A percentile compares a stretch with the other conserved stretches of the same genome.
These are phyloP conservation scores for Cylas formicarius DNA, from an alignment of 1,140 invertebrate genomes.

Conservation along the genomic window DNA sequence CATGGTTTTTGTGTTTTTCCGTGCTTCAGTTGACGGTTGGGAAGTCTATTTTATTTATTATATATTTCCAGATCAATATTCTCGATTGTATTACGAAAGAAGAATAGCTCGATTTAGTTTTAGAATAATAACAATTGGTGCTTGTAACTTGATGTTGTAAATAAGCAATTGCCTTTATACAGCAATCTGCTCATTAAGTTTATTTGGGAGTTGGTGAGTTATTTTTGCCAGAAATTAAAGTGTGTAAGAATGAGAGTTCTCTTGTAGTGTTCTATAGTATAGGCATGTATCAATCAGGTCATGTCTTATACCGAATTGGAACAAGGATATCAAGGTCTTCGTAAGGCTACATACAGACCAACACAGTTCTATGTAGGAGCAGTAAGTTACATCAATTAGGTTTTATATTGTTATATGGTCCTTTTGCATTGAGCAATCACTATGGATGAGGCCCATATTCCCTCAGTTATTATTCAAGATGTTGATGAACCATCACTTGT, in stretches of 20 bases:
- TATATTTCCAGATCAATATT: too few relatives aligned
- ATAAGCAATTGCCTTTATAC: too few relatives aligned
- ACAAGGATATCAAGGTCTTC: slow-evolving; percentile 78
- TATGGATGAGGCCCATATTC: slow-evolving; percentile 28
- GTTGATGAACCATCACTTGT: slow-evolving; percentile 40
- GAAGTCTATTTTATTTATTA: too few relatives aligned
- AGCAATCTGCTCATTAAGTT: slow-evolving; percentile 6
- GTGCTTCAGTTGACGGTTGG: too few relatives aligned
- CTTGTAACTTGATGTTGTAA: too few relatives aligned
- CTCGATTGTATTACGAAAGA: too few relatives aligned
- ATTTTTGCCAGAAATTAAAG: neutral
- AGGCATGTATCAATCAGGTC: slow-evolving; percentile 30
- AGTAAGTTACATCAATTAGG: slow-evolving; percentile 31
- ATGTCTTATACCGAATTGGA: slow-evolving; percentile 88
- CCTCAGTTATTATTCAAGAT: slow-evolving; percentile 44
- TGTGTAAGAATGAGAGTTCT: neutral
- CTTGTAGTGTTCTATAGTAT: slow-evolving; percentile 1
- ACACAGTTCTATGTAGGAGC: slow-evolving; percentile 52
- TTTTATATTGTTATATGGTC: too few relatives aligned
- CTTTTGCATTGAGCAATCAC: neutral
- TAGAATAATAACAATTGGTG: too few relatives aligned
- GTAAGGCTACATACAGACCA: slow-evolving; percentile 49
- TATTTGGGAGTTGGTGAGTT: neutral
- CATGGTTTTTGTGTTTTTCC: too few relatives aligned
- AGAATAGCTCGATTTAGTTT: too few relatives aligned